A percentile compares a stretch with the other conserved stretches of the same genome.
Evolutionary conservation across 2,113 vertebrate species (phyloP).

Genomic region (Nothoprocta perdicaria): DNA sequence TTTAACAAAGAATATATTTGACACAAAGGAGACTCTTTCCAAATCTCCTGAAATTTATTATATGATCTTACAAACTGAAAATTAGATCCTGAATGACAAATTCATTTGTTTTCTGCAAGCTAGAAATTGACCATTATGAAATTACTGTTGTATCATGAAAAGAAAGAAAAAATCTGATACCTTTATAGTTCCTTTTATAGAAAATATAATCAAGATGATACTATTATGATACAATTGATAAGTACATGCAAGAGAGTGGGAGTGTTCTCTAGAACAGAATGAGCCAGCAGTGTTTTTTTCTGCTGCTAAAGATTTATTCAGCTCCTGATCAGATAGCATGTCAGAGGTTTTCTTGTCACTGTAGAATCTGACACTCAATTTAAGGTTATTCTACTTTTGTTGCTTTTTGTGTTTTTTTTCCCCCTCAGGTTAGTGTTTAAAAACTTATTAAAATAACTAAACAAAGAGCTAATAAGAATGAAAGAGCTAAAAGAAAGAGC

Average conservation of each 20-base stretch:
- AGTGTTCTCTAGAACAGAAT: conserved; percentile 28
- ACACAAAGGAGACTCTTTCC: background rate
- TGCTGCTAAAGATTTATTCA: conserved; percentile 1
- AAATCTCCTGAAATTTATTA: background rate
- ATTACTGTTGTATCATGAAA: background rate
- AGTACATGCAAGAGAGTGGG: background rate
- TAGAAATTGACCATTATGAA: background rate
- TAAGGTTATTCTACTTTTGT: background rate
- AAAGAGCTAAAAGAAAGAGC: background rate
- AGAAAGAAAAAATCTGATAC: conserved; percentile 10
- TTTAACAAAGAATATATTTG: background rate
- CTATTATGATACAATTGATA: conserved; percentile 5
- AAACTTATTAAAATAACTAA: conserved; percentile 2
- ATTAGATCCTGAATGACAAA: background rate
- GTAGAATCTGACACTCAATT: background rate
- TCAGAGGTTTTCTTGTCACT: conserved; percentile 4
- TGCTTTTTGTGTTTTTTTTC: background rate
- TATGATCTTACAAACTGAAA: background rate
- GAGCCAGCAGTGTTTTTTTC: background rate
- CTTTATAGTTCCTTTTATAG: conserved; percentile 3
- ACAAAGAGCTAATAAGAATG: background rate
- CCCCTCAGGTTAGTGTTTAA: conserved; percentile 10
- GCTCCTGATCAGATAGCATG: background rate
- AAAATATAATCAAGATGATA: conserved; percentile 22
- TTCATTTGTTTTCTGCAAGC: conserved; percentile 21